phyloP scores from a whole-genome alignment of 2,888 invertebrate genomes.

The Ceraclea dissimilis region DNA sequence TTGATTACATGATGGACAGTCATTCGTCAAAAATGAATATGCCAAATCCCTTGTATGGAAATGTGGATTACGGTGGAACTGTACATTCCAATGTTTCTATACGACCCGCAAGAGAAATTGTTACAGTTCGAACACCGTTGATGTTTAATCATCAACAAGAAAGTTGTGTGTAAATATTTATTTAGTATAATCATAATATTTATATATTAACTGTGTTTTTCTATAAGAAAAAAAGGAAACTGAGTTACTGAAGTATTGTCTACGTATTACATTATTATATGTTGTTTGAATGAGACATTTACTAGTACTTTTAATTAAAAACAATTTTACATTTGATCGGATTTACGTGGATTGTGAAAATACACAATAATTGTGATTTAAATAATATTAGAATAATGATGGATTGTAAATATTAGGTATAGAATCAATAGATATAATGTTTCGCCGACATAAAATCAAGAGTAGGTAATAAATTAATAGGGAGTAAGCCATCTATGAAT shows the following conservation, averaged over 20 bases:
- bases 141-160: constrained; percentile 57
- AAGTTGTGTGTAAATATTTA: constrained; percentile 54
- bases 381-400: no score
- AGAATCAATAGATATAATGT: no score
- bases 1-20: constrained; percentile 14
- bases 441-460: no score
- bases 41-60: constrained; percentile 14
- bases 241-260: not conserved
- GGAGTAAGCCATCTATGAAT: no score
- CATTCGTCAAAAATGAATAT: constrained; percentile 7
- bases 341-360: no score
- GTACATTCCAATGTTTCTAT: constrained; percentile 16
- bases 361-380: no score
- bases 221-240: not conserved
- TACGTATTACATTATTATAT: not conserved
- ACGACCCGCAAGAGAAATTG: constrained; percentile 48
- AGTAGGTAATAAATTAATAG: no score
- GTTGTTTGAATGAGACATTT: no score
- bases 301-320: no score
- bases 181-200: not conserved
- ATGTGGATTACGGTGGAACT: constrained; percentile 22
- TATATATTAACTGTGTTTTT: not conserved
- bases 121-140: constrained; percentile 59
- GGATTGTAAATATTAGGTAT: no score
- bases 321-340: no score